A percentile compares a stretch with the other conserved stretches of the same genome.
phyloP scores from a whole-genome alignment of 2,113 vertebrate species.

The Thryonomys swinderianus region DNA sequence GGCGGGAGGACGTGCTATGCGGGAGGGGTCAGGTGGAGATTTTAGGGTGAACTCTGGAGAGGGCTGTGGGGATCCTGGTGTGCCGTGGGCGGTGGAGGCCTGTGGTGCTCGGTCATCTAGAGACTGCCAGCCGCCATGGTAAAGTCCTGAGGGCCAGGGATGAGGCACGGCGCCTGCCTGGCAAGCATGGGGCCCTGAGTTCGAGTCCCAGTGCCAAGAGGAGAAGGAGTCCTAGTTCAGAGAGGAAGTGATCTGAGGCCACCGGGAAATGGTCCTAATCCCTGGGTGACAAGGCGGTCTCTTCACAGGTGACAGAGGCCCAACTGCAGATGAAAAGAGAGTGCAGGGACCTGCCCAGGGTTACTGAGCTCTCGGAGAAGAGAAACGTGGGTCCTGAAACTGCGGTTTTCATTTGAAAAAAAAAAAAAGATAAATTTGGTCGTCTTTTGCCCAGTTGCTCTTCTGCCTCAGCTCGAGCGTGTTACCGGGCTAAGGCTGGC shows the following conservation, averaged over 20 bases:
- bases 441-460: neutral
- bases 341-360: neutral
- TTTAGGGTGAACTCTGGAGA: neutral
- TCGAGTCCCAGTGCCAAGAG: no score
- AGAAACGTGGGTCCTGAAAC: neutral
- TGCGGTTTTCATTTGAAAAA: no score
- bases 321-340: neutral
- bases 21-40: neutral
- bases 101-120: no score
- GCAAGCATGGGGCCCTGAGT: no score
- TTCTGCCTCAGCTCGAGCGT: neutral
- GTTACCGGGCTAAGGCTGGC: neutral
- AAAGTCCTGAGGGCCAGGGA: no score
- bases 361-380: no score
- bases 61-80: neutral
- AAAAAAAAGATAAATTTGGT: no score
- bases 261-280: neutral
- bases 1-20: no score
- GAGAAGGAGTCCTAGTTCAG: no score
- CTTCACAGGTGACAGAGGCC: neutral
- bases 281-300: neutral
- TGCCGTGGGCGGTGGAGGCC: neutral
- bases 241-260: no score
- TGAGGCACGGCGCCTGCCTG: no score
- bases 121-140: no score